Percentiles rank a stretch among this genome's conserved stretches.
phyloP scores from a whole-genome alignment of 1,140 invertebrate genomes.

The Neotoxoptera formosana region DNA sequence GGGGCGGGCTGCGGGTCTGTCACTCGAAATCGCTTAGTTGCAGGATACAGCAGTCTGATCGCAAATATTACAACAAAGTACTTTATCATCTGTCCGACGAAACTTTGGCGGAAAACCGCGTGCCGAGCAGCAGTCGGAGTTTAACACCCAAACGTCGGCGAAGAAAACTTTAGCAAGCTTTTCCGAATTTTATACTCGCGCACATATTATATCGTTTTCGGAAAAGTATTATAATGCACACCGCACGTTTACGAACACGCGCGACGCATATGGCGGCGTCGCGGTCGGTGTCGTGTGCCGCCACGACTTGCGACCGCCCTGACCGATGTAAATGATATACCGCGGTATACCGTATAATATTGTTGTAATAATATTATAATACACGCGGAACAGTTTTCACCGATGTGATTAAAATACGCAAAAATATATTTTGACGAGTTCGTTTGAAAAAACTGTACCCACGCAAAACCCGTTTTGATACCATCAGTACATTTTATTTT shows the following conservation, averaged over 20 bases:
- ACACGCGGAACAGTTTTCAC: too few species aligned
- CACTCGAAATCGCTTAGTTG: slow-evolving; percentile 20
- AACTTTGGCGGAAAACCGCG: background rate
- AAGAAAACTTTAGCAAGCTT: background rate
- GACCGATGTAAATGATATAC: too few species aligned
- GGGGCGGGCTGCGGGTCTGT: background rate
- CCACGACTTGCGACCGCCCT: too few species aligned
- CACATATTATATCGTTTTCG: background rate
- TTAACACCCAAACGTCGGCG: background rate
- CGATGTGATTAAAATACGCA: too few species aligned
- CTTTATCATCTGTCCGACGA: slow-evolving; percentile 13
- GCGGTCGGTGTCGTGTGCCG: too few species aligned
- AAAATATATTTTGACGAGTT: too few species aligned
- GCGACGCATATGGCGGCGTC: background rate
- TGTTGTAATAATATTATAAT: too few species aligned
- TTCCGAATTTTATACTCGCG: background rate
- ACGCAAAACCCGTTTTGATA: too few species aligned
- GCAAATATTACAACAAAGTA: background rate
- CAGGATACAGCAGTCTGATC: background rate
- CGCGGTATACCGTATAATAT: too few species aligned
- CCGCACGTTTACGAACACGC: background rate
- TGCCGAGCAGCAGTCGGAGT: background rate
- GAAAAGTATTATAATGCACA: background rate
- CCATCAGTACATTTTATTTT: too few species aligned
- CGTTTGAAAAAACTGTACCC: too few species aligned